Base-by-base conservation (phyloP, 2,797 vertebrate species). In the Lagocephalus sceleratus region DNA sequence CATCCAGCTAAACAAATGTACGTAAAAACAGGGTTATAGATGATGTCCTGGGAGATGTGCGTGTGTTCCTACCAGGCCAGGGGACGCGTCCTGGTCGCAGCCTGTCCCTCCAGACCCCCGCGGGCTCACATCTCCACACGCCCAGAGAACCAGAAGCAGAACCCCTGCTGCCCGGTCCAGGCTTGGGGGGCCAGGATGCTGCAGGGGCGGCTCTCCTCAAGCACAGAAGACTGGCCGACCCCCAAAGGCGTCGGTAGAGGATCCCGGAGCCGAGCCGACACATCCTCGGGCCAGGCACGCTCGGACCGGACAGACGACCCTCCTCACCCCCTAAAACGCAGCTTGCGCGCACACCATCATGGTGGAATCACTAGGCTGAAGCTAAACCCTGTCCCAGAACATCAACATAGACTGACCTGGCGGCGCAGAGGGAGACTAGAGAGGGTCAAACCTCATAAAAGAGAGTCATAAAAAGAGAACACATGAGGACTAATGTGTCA, bases 51-150 rank as follows among this genome's bases (percentile, higher is more conserved):
- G n/a, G n/a, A n/a, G n/a, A n/a, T n/a, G n/a, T n/a, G n/a, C n/a
- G n/a, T n/a, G n/a, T 15, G n/a, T 38, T 43, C 60, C 76, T 57
- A 88, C 87, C 82, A 3, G 71, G 63, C 61, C 60, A 75, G 2
- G 70, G 2, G 50, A 71, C 23, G 19, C 20, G 26, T 65, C 50
- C 59, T 25, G 26, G 73, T n/a, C 81, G 65, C 52, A 81, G 57
- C 10, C 49, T 58, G 20, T 38, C 60, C 35, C 60, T 73, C 3
- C 52, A 63, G 22, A 5, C 7, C 0, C 6, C 23, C 25, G 51
- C 20, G 52, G 23, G 50, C 1, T 70, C 72, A 62, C 43, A 50
- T 17, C 57, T 57, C 0, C 54, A 60, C 17, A 35, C 19, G 19
- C 19, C n/a, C n/a, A n/a, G 23, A 9, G 9, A 16, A 5, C 10